Evolutionary conservation across 2,113 vertebrate genomes (phyloP).

Genomic region (Myanophis thanlyinensis): DNA sequence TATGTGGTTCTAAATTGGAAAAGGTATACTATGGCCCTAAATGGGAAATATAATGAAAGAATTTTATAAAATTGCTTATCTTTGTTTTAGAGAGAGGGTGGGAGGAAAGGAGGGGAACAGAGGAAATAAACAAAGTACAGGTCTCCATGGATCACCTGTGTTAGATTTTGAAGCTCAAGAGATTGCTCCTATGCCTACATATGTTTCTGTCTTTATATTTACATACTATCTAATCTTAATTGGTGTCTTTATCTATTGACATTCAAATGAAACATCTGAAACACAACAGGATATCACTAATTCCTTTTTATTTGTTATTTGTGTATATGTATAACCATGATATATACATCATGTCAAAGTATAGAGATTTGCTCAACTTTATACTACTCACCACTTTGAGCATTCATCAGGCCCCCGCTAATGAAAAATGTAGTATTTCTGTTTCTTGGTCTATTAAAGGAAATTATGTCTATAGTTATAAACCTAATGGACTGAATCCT

Average conservation of each 20-base stretch:
- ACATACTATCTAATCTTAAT: not conserved
- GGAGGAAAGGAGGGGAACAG: no score
- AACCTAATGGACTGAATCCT: conserved; percentile 60
- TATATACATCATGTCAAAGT: not conserved
- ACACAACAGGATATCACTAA: not conserved
- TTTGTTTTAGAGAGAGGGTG: not conserved
- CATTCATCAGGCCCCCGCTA: conserved; percentile 34
- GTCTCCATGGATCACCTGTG: no score
- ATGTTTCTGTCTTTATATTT: not conserved
- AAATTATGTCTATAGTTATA: conserved; percentile 61
- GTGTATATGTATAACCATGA: not conserved
- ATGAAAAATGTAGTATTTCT: conserved; percentile 53
- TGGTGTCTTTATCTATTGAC: not conserved
- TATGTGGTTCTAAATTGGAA: not conserved
- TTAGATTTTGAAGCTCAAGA: no score
- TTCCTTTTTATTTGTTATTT: not conserved
- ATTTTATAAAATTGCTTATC: not conserved
- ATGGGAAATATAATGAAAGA: not conserved
- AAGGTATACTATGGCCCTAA: not conserved
- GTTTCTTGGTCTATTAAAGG: conserved; percentile 48
- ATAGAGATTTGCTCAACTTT: conserved; percentile 23
- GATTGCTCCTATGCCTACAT: not conserved
- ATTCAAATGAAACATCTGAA: not conserved
- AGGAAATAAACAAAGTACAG: no score
- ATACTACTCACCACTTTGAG: conserved; percentile 3